Evolutionary conservation across 2,113 vertebrate species (phyloP).

Genomic region (Glaucidium brasilianum): DNA sequence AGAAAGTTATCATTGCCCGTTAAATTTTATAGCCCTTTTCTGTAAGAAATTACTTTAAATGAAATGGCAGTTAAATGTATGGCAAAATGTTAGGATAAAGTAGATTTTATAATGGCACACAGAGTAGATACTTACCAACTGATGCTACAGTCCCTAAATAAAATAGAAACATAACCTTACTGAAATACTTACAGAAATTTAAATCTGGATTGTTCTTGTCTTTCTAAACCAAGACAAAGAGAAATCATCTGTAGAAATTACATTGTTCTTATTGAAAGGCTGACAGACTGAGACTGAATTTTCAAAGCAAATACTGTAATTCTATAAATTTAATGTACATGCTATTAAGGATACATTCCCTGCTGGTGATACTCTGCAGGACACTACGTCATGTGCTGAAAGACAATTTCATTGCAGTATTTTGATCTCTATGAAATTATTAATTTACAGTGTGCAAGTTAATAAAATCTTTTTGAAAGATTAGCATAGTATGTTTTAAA

Average conservation of each 20-base stretch:
- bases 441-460: conserved; percentile 34
- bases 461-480: conserved; percentile 20
- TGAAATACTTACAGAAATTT: background rate
- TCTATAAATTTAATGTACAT: background rate
- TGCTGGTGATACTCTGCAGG: background rate
- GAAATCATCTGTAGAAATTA: background rate
- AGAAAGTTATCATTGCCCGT: conserved; percentile 30
- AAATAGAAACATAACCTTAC: background rate
- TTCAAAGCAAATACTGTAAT: background rate
- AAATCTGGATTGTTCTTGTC: background rate
- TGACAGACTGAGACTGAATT: background rate
- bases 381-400: background rate
- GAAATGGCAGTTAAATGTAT: conserved; percentile 23
- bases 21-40: conserved; percentile 37
- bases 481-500: conserved; percentile 19
- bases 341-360: background rate
- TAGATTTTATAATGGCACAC: background rate
- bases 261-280: background rate
- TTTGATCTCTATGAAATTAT: conserved; percentile 33
- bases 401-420: background rate
- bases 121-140: background rate
- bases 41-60: conserved; percentile 1
- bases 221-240: background rate
- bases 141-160: background rate
- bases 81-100: background rate